Evolutionary conservation across 2,888 invertebrate species (phyloP).

Genomic region (Microdon myrmicae): DNA sequence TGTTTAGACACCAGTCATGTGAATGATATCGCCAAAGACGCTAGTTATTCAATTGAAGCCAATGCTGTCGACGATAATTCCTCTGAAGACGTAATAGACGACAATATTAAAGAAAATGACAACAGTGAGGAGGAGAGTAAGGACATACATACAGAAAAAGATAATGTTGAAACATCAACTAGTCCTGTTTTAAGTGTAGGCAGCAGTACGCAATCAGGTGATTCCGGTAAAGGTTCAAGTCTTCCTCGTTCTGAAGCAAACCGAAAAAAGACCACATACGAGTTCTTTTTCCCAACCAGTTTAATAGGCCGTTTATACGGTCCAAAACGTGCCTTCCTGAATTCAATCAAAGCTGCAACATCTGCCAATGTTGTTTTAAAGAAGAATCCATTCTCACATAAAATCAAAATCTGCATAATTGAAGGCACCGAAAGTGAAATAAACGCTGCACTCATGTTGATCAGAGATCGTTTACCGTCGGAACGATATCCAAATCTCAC

Average conservation of each 20-base stretch:
- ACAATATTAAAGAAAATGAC: slow-evolving; percentile 24
- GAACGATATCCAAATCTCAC: slow-evolving; percentile 84
- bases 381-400: slow-evolving; percentile 77
- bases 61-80: slow-evolving; percentile 1
- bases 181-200: slow-evolving; percentile 75
- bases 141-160: slow-evolving; percentile 53
- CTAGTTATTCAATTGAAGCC: slow-evolving; percentile 1
- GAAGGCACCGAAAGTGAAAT: slow-evolving; percentile 84
- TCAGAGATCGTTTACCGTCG: slow-evolving; percentile 85
- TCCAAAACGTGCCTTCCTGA: slow-evolving; percentile 82
- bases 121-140: slow-evolving; percentile 20
- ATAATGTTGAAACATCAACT: slow-evolving; percentile 64
- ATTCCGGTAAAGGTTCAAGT: slow-evolving; percentile 66
- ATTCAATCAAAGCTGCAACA: slow-evolving; percentile 80
- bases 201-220: slow-evolving; percentile 65
- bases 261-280: slow-evolving; percentile 62
- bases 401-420: slow-evolving; percentile 84
- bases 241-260: slow-evolving; percentile 63
- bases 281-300: slow-evolving; percentile 79
- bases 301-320: slow-evolving; percentile 91
- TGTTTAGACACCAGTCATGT: slow-evolving; percentile 2
- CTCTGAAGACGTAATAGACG: slow-evolving; percentile 8
- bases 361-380: slow-evolving; percentile 81
- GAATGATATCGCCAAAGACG: slow-evolving; percentile 6
- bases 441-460: slow-evolving; percentile 83